Percentiles rank a stretch among this genome's conserved stretches.
These are phyloP conservation scores for Trididemnum miniatum DNA, from an alignment of 23 tunicate genomes.

Conservation along the genomic window DNA sequence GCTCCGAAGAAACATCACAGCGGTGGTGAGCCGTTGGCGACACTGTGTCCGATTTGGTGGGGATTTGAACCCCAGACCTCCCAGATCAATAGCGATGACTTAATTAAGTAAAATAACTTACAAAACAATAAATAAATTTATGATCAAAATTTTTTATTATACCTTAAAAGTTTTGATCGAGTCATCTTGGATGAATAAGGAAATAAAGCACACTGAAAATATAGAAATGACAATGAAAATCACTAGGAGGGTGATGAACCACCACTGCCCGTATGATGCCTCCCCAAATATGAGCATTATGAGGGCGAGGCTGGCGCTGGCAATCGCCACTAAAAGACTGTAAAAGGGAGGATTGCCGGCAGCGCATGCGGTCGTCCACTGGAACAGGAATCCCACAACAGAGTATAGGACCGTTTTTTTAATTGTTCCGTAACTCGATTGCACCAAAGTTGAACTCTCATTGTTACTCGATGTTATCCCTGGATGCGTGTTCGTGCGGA, in stretches of 20 bases:
- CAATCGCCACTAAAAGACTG: slow-evolving; percentile 41
- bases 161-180: slow-evolving; percentile 69
- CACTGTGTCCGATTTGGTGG: too few species aligned
- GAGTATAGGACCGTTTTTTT: slow-evolving; percentile 47
- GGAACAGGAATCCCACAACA: slow-evolving; percentile 48
- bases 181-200: slow-evolving; percentile 51
- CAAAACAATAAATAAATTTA: too few species aligned
- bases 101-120: too few species aligned
- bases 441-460: slow-evolving; percentile 4
- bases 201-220: slow-evolving; percentile 14
- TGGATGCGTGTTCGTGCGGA: background rate
- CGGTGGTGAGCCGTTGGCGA: too few species aligned
- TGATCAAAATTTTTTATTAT: too few species aligned
- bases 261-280: background rate
- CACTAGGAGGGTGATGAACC: slow-evolving; percentile 33
- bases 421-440: slow-evolving; percentile 41
- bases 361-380: slow-evolving; percentile 35
- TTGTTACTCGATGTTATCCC: background rate
- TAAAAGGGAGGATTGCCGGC: slow-evolving; percentile 66
- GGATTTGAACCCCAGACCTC: too few species aligned
- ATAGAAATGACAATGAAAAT: background rate
- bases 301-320: slow-evolving; percentile 40
- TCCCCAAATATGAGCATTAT: slow-evolving; percentile 32
- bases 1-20: too few species aligned
- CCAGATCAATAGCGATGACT: too few species aligned